Evolutionary conservation across 1,140 invertebrate species (phyloP), one percentile per base, ranked within the genome.

Genomic region (Pachypeltis micranthus): DNA sequence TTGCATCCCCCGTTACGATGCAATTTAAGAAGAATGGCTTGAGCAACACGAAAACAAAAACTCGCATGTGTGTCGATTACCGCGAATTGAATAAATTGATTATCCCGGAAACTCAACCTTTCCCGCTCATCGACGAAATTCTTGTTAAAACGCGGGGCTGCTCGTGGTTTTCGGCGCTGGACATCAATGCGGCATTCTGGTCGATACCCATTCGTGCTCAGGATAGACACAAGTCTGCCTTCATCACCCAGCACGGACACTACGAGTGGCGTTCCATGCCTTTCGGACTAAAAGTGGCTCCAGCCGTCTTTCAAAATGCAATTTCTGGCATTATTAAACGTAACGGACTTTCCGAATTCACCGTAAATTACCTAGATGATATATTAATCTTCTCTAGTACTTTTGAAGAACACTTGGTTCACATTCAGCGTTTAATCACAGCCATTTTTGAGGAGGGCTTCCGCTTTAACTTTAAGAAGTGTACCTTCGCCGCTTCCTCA

Each of bases 311-410:
- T 76, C 19, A 78, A 77, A 63, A 74, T 61, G 67, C 69, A 44
- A 51, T 70, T 54, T 59, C 55, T 2, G 57, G 57, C 47, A 76
- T 68, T 71, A 77, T 61, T 75, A 77, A 60, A 75, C 74, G 63
- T 74, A 73, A 47, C 73, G 74, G 54, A 65, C 69, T n/a, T 73
- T 76, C 10, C 74, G 74, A 59, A 74, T 74, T 62, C 77, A 75
- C 76, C 75, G 75, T 77, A 67, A 76, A 75, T 74, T 56, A 64
- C 51, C 65, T 67, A 23, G 70, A 67, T 29, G 61, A 66, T 65
- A 69, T 69, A 65, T 44, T 71, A 62, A 65, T 69, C 66, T 63
- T 61, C 51, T 64, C 67, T 29, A 28, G 61, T 57, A 61, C 65
- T 24, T 71, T 66, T 31, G 34, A 66, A 28, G 66, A 70, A 65